Conservation (phyloP, 2,888 invertebrate genomes). For the Dioctria rufipes region DNA sequence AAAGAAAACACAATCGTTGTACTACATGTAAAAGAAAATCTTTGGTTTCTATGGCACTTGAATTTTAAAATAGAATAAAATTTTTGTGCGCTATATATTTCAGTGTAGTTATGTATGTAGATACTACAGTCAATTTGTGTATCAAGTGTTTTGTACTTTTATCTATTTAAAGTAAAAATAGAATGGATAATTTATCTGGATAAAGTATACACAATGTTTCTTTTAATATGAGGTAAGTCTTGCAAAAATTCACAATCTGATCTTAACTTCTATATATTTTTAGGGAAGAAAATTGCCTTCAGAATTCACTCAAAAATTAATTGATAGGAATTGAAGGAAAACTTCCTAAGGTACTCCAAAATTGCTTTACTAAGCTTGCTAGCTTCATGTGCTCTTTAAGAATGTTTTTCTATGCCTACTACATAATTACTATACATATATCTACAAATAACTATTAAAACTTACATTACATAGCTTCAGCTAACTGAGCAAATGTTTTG, state of each 20-base stretch:
- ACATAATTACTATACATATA: too few species aligned
- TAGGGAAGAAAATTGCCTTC: not conserved
- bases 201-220: not conserved
- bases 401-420: too few species aligned
- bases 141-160: slow-evolving; percentile 1
- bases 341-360: not conserved
- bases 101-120: slow-evolving; percentile 4
- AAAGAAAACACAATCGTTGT: not conserved
- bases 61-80: slow-evolving; percentile 4
- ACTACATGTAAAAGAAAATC: not conserved
- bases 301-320: not conserved
- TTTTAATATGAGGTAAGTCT: not conserved
- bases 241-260: not conserved
- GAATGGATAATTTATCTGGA: slow-evolving; percentile 25
- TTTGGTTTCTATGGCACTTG: slow-evolving; percentile 1
- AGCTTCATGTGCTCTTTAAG: too few species aligned
- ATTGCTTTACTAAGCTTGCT: not conserved
- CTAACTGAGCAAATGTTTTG: too few species aligned
- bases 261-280: not conserved
- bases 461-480: too few species aligned
- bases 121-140: slow-evolving; percentile 9
- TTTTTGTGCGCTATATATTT: slow-evolving; percentile 3
- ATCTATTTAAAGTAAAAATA: slow-evolving; percentile 12
- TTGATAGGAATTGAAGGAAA: not conserved
- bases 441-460: too few species aligned